Evolutionary conservation across 2,888 invertebrate species (phyloP), one percentile per base, ranked within the genome.

Genomic region (Thyatira batis): DNA sequence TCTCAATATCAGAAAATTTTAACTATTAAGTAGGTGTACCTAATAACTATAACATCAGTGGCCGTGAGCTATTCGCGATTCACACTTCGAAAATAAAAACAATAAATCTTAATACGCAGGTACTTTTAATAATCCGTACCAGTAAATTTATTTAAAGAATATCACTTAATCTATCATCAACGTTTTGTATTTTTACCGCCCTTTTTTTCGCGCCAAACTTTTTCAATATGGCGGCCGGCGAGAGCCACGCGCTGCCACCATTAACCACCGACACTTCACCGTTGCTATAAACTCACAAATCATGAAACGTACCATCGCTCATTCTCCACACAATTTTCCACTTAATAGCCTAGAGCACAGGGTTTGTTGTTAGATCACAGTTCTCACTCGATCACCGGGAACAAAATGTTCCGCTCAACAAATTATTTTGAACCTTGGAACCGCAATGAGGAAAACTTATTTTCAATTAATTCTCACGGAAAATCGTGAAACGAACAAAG

Each of bases 221-320:
- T 91, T 91, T 87, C 91, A 92, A 91, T 91, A 91, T 91, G 91
- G 90, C 91, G 85, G 71, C 77, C 79, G 77, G 83, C 83, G 85
- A 83, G 87, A 81, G 88, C 88, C 85, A 84, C 86, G 85, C 89
- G 84, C 85, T 84, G 87, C 87, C 88, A 87, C 91, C 91, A 91
- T 90, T 90, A 91, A 89, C 88, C 89, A 86, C 89, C 89, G 88
- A 86, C 90, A 91, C 92, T 91, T 90, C 91, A 90, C 90, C 89
- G 90, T 87, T 82, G 87, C 89, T 90, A 91, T 91, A 92, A 92
- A 92, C 92, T 92, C 91, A 92, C 92, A 92, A 92, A 92, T 92
- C 92, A 92, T 91, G 89, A 89, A 90, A 90, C 84, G 84, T 85
- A 81, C 85, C 81, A 82, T 83, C 82, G 69, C 57, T 59, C 50